phyloP scores from a whole-genome alignment of 1,140 invertebrate species.

The Drosophila melanica region DNA sequence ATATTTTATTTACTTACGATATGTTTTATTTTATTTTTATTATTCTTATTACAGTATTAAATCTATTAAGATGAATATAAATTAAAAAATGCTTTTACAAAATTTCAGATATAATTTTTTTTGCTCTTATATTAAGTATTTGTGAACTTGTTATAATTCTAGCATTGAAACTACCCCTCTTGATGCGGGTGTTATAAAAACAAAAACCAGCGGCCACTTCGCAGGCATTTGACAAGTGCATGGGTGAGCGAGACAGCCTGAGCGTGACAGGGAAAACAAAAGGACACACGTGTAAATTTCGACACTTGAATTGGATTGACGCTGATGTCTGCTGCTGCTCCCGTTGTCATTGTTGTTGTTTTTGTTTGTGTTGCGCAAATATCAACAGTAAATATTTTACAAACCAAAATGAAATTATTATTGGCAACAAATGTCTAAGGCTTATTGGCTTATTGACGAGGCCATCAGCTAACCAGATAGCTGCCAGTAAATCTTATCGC shows the following conservation, averaged over 20 bases:
- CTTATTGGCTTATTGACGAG: slow-evolving; percentile 28
- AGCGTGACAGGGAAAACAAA: slow-evolving; percentile 45
- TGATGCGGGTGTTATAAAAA: slow-evolving; percentile 13
- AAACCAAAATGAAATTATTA: slow-evolving; percentile 65
- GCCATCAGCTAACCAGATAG: slow-evolving; percentile 26
- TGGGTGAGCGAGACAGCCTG: slow-evolving; percentile 2
- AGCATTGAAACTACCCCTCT: not conserved
- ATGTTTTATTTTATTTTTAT: too few relatives aligned
- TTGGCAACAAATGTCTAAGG: slow-evolving; percentile 48
- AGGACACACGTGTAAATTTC: slow-evolving; percentile 70
- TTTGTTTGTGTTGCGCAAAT: slow-evolving; percentile 61
- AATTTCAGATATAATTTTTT: not conserved
- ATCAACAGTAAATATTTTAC: slow-evolving; percentile 65
- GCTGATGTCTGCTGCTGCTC: slow-evolving; percentile 11
- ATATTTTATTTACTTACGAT: too few relatives aligned
- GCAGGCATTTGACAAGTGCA: slow-evolving; percentile 6
- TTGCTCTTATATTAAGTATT: not conserved
- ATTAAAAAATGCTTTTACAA: too few relatives aligned
- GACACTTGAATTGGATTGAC: slow-evolving; percentile 58
- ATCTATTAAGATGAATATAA: too few relatives aligned
- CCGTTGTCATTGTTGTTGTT: slow-evolving; percentile 27
- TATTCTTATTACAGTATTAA: too few relatives aligned
- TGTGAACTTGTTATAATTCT: not conserved
- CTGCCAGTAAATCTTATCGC: slow-evolving; percentile 46
- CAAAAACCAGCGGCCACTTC: slow-evolving; percentile 31